These are phyloP conservation scores for Anguilla obscura DNA, from an alignment of 2,797 vertebrate genomes.

Conservation along the genomic window DNA sequence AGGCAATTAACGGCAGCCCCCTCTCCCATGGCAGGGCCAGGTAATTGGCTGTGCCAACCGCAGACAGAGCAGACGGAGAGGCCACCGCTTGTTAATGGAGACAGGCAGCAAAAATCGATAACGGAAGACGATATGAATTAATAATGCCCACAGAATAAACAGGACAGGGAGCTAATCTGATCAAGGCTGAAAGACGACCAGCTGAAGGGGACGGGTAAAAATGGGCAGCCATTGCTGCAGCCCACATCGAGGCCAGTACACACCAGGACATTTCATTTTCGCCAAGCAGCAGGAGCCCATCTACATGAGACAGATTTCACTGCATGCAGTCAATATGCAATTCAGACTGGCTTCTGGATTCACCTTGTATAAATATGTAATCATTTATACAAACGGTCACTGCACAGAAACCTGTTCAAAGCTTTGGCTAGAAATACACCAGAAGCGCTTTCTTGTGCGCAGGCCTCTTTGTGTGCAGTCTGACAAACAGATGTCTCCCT, in stretches of 20 bases:
- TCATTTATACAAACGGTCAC: not conserved
- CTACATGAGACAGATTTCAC: not conserved
- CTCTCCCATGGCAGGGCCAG: slow-evolving; percentile 22
- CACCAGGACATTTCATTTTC: not conserved
- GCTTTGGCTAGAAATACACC: not conserved
- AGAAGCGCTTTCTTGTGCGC: not conserved
- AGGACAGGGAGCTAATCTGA: slow-evolving; percentile 37
- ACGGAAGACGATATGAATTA: slow-evolving; percentile 51
- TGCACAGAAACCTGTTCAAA: not conserved
- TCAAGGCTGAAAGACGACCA: slow-evolving; percentile 27
- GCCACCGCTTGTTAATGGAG: slow-evolving; percentile 47
- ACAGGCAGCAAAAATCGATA: slow-evolving; percentile 49
- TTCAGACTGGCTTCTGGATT: not conserved
- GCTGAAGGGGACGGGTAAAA: slow-evolving; percentile 12
- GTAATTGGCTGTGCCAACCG: slow-evolving; percentile 44
- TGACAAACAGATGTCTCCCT: not conserved
- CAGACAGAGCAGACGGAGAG: slow-evolving; percentile 46
- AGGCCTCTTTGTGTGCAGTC: not conserved
- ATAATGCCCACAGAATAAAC: slow-evolving; percentile 49
- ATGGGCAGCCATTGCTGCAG: not conserved
- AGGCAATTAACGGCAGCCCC: slow-evolving; percentile 33
- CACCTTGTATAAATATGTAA: not conserved
- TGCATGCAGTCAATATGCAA: not conserved
- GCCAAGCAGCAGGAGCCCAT: not conserved
- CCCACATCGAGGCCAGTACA: not conserved